phyloP scores from a whole-genome alignment of 2,113 vertebrate genomes.

The Marcusenius ussheri region DNA sequence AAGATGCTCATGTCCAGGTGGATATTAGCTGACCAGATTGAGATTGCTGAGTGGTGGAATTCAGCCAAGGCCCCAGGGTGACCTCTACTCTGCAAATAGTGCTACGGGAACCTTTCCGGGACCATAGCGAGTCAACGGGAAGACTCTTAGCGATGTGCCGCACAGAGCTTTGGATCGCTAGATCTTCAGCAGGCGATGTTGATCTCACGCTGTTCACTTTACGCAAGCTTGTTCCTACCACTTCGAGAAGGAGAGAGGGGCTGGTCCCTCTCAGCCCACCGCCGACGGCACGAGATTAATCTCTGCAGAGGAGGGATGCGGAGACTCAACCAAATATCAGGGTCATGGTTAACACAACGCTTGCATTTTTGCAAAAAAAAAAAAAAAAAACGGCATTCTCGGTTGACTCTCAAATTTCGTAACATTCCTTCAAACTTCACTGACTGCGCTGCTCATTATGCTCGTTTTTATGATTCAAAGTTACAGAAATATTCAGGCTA shows the following conservation, averaged over 20 bases:
- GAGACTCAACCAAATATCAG: neutral
- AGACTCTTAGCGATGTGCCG: neutral
- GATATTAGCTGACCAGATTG: slow-evolving; percentile 10
- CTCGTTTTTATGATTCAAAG: neutral
- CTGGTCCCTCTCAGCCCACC: neutral
- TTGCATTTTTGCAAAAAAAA: neutral
- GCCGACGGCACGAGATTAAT: neutral
- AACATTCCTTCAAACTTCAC: neutral
- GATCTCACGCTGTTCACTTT: neutral
- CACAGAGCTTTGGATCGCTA: too few species aligned
- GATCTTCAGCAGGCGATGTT: neutral
- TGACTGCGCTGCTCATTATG: neutral
- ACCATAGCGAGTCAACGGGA: neutral
- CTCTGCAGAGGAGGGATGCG: neutral
- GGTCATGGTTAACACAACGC: neutral
- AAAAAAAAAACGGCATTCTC: neutral
- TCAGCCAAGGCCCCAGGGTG: neutral
- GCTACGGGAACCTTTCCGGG: neutral
- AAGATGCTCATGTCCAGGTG: neutral
- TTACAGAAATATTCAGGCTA: neutral
- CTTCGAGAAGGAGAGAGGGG: neutral
- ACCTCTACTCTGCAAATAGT: neutral
- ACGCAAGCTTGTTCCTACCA: neutral
- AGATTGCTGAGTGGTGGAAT: neutral
- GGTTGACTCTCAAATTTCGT: neutral